Conservation (phyloP, 2,888 invertebrate species). For the Mimachlamys varia region DNA sequence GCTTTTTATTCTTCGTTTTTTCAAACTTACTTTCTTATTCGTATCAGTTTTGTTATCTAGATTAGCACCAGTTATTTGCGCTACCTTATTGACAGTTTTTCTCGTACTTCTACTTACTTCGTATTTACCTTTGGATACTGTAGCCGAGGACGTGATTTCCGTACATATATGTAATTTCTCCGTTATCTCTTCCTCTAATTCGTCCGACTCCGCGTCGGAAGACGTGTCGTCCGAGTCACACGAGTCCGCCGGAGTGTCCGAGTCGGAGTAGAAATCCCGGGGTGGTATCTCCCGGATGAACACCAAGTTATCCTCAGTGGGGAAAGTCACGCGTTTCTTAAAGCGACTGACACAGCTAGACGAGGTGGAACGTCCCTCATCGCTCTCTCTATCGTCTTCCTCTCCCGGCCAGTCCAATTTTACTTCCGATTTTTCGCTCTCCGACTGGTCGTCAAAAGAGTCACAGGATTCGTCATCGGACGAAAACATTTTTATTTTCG, state of each 20-base stretch:
- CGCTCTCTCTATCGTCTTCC: neutral
- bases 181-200: neutral
- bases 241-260: slow-evolving; percentile 57
- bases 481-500: neutral
- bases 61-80: slow-evolving; percentile 47
- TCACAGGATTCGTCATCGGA: neutral
- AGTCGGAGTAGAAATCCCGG: slow-evolving; percentile 38
- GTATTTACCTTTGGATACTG: slow-evolving; percentile 44
- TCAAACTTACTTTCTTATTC: slow-evolving; percentile 37
- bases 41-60: slow-evolving; percentile 40
- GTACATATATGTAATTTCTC: neutral
- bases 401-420: neutral
- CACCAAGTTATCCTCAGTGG: slow-evolving; percentile 51
- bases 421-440: neutral
- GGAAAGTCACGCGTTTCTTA: slow-evolving; percentile 54
- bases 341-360: slow-evolving; percentile 39
- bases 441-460: neutral
- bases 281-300: slow-evolving; percentile 54
- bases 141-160: neutral
- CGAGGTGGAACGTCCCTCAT: slow-evolving; percentile 37
- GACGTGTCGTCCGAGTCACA: slow-evolving; percentile 35
- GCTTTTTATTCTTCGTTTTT: slow-evolving; percentile 12
- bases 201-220: neutral
- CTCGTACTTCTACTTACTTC: slow-evolving; percentile 41
- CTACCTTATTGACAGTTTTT: slow-evolving; percentile 38